Evolutionary conservation across 1,140 invertebrate genomes (phyloP).

Genomic region (Saccostrea glomerata): DNA sequence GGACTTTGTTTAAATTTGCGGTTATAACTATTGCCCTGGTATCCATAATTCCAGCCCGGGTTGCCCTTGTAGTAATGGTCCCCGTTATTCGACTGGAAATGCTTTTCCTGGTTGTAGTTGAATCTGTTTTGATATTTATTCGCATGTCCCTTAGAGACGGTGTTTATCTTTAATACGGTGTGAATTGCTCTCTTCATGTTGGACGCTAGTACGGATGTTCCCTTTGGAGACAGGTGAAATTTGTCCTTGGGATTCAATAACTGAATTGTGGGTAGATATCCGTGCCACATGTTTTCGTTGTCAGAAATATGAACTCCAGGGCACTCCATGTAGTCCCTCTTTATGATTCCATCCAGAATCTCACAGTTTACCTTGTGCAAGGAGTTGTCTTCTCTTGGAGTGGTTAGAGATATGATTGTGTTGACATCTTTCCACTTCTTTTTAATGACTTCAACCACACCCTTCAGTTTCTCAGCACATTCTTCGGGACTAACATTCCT

Average conservation of each 20-base stretch:
- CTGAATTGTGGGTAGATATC: neutral
- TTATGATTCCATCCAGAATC: neutral
- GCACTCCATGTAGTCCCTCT: neutral
- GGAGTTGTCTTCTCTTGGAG: too few relatives aligned
- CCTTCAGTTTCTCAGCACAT: too few relatives aligned
- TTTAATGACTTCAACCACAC: too few relatives aligned
- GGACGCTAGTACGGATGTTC: neutral
- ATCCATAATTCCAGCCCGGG: neutral
- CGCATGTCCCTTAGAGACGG: neutral
- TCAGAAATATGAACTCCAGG: neutral
- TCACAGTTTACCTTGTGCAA: too few relatives aligned
- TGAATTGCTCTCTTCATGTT: slow-evolving; percentile 9
- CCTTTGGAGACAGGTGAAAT: neutral
- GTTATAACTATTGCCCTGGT: neutral
- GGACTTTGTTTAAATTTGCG: neutral
- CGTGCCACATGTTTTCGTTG: slow-evolving; percentile 12
- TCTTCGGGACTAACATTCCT: too few relatives aligned
- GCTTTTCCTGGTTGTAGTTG: neutral
- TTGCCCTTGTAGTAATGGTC: neutral
- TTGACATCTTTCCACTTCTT: too few relatives aligned
- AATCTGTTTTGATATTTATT: too few relatives aligned
- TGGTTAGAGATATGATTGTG: too few relatives aligned
- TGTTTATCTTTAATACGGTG: neutral
- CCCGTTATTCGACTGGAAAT: neutral
- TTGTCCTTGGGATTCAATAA: neutral